Conservation (phyloP, 1,140 invertebrate species). For the Drosophila ogumai region DNA sequence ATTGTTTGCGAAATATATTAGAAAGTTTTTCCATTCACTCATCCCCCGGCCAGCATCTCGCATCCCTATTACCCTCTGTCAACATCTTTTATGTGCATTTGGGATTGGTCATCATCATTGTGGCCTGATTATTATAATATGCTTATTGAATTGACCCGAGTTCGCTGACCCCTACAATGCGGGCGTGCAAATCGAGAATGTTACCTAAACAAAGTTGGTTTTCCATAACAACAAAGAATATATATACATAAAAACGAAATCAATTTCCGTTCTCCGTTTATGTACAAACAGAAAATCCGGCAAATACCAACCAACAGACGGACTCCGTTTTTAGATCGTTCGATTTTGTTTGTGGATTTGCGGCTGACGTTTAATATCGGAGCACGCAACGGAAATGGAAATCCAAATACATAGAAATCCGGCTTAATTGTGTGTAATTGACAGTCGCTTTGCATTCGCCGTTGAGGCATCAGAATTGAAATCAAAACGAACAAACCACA, state of each 20-base stretch:
- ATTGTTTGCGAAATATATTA: constrained; percentile 80
- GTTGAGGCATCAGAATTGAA: constrained; percentile 39
- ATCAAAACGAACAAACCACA: constrained; percentile 52
- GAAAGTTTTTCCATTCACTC: constrained; percentile 66
- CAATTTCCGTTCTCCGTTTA: constrained; percentile 70
- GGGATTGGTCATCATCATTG: constrained; percentile 73
- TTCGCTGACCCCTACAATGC: constrained; percentile 51
- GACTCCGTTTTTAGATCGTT: constrained; percentile 31
- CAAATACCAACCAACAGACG: constrained; percentile 5
- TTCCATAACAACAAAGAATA: constrained; percentile 68
- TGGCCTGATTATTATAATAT: constrained; percentile 74
- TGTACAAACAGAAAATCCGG: constrained; percentile 23
- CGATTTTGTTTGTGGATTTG: constrained; percentile 49
- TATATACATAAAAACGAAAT: constrained; percentile 60
- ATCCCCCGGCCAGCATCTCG: not conserved
- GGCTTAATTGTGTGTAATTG: constrained; percentile 78
- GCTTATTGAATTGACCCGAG: constrained; percentile 63
- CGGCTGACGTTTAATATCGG: constrained; percentile 64
- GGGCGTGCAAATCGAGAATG: constrained; percentile 23
- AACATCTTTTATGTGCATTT: constrained; percentile 64
- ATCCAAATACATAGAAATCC: constrained; percentile 70
- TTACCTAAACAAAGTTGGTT: constrained; percentile 58
- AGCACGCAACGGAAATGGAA: constrained; percentile 60
- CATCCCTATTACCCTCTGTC: constrained; percentile 5
- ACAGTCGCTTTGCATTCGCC: constrained; percentile 63